Percentiles rank a stretch among this genome's conserved stretches.
These are phyloP conservation scores for Drosophila ezoana DNA, from an alignment of 2,888 invertebrate species.

Conservation along the genomic window DNA sequence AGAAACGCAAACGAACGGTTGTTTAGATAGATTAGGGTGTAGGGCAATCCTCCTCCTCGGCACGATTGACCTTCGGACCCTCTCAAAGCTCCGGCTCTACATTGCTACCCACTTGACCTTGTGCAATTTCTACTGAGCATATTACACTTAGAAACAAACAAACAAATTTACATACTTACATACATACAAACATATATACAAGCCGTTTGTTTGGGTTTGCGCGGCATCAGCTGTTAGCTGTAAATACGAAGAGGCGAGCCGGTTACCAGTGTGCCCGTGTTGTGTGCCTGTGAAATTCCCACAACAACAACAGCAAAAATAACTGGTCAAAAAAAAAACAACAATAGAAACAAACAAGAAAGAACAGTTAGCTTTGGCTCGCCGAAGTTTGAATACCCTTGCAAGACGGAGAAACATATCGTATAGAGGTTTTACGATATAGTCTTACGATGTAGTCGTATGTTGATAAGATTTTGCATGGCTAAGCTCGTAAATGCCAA, in stretches of 20 bases:
- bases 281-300: slow-evolving; percentile 65
- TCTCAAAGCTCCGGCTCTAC: slow-evolving; percentile 14
- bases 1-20: slow-evolving; percentile 2
- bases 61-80: slow-evolving; percentile 35
- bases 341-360: slow-evolving; percentile 1
- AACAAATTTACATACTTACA: slow-evolving; percentile 1
- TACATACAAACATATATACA: not conserved
- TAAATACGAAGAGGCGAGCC: slow-evolving; percentile 36
- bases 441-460: too few species aligned
- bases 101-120: slow-evolving; percentile 62
- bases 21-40: slow-evolving; percentile 32
- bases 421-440: not conserved
- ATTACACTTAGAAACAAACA: slow-evolving; percentile 7
- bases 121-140: slow-evolving; percentile 17
- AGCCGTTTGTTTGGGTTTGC: slow-evolving; percentile 4
- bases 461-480: too few species aligned
- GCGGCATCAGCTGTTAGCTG: slow-evolving; percentile 44
- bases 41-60: slow-evolving; percentile 24
- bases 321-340: slow-evolving; percentile 8
- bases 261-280: slow-evolving; percentile 22
- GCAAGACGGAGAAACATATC: not conserved
- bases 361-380: not conserved
- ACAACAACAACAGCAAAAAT: slow-evolving; percentile 35
- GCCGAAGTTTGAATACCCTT: slow-evolving; percentile 4
- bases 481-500: too few species aligned